These are phyloP conservation scores for Beroe forskalii DNA, from an alignment of 37 sponge, comb jelly and placozoan genomes.

Conservation along the genomic window DNA sequence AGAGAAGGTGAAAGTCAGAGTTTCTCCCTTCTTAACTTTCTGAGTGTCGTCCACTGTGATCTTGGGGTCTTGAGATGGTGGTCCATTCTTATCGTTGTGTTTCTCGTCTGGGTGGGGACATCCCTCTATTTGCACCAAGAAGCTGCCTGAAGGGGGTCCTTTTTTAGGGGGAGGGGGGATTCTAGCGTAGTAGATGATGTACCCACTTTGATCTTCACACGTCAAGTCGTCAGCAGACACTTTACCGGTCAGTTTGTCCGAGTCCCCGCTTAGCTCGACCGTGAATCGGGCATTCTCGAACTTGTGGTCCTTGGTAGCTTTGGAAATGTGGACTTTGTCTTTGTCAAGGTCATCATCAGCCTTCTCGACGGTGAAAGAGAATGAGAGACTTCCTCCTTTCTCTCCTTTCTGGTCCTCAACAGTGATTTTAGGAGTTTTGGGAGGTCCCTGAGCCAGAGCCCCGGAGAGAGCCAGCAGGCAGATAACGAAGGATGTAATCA, in stretches of 20 bases:
- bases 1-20: neutral
- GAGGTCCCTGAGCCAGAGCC: too few relatives aligned
- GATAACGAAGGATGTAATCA: too few relatives aligned
- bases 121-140: conserved; percentile 17
- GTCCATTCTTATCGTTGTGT: neutral
- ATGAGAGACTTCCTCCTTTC: conserved; percentile 25
- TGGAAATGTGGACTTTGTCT: neutral
- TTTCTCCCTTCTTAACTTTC: neutral
- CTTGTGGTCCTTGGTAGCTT: conserved; percentile 59
- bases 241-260: conserved; percentile 3
- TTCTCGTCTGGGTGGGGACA: neutral
- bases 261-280: neutral
- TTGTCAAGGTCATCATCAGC: neutral
- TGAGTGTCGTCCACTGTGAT: neutral
- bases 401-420: conserved; percentile 57
- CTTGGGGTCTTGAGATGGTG: neutral
- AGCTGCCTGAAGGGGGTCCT: conserved; percentile 49
- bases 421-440: neutral
- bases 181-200: conserved; percentile 43
- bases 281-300: conserved; percentile 34
- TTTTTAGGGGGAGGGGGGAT: conserved; percentile 39
- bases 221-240: conserved; percentile 10
- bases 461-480: too few relatives aligned
- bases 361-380: conserved; percentile 47
- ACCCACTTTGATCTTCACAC: conserved; percentile 58